Evolutionary conservation across 2,113 vertebrate genomes (phyloP).

Genomic region (Alexandromys fortis): DNA sequence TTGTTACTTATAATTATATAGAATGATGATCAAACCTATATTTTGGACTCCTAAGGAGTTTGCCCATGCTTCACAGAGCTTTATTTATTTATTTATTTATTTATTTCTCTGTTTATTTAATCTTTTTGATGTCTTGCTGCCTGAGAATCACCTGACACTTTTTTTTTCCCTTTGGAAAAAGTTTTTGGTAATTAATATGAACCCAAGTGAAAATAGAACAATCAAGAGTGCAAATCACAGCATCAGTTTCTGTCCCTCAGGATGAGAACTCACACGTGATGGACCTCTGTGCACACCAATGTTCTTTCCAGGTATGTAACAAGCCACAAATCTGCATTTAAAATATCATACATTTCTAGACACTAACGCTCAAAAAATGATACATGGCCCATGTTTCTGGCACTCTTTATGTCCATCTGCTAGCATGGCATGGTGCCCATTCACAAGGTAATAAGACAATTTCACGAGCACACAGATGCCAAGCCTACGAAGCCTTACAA

Average conservation of each 20-base stretch:
- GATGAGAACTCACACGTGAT: background rate
- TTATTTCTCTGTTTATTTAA: too few relatives aligned
- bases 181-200: background rate
- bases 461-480: conserved; percentile 79
- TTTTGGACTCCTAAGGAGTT: background rate
- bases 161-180: background rate
- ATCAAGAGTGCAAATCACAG: background rate
- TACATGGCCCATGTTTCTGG: conserved; percentile 75
- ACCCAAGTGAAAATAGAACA: background rate
- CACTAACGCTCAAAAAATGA: conserved; percentile 73
- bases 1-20: conserved; percentile 13
- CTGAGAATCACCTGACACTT: background rate
- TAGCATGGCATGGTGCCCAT: conserved; percentile 83
- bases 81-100: background rate
- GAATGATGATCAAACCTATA: background rate
- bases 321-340: conserved; percentile 55
- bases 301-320: conserved; percentile 29
- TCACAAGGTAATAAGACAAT: conserved; percentile 82
- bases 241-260: background rate
- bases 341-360: conserved; percentile 67
- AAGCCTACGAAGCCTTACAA: conserved; percentile 75
- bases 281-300: background rate
- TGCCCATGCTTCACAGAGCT: background rate
- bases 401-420: conserved; percentile 82
- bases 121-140: background rate